These are phyloP conservation scores for Napeogenes sylphis DNA, from an alignment of 2,888 invertebrate genomes.

Conservation along the genomic window DNA sequence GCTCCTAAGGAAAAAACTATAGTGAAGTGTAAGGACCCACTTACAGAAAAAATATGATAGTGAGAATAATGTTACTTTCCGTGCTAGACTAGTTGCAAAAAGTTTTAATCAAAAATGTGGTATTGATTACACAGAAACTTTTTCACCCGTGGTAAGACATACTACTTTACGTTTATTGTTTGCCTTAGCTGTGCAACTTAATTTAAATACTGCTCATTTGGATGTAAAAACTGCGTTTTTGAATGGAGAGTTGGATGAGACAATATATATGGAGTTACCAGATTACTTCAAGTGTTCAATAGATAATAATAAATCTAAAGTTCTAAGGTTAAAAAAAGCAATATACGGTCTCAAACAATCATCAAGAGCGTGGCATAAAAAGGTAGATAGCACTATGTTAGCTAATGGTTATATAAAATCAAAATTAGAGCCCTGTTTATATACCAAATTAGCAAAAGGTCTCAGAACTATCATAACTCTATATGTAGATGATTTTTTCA, in stretches of 20 bases:
- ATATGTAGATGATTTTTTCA: constrained; percentile 10
- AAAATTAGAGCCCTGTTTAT: constrained; percentile 8
- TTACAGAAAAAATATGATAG: constrained; percentile 18
- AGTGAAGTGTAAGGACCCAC: constrained; percentile 22
- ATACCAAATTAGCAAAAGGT: constrained; percentile 2
- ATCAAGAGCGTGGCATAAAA: too few relatives aligned
- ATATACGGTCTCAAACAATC: too few relatives aligned
- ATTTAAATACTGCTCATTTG: too few relatives aligned
- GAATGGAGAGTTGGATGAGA: too few relatives aligned
- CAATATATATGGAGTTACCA: too few relatives aligned
- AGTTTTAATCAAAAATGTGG: constrained; percentile 14
- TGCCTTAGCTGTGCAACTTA: too few relatives aligned
- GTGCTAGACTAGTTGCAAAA: constrained; percentile 19
- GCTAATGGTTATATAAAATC: neutral
- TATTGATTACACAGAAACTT: constrained; percentile 8
- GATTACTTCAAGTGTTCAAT: too few relatives aligned
- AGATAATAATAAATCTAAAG: neutral
- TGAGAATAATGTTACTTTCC: constrained; percentile 24
- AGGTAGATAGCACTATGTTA: too few relatives aligned
- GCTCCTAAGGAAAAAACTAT: constrained; percentile 19
- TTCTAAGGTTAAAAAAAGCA: too few relatives aligned
- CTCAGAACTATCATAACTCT: constrained; percentile 1
- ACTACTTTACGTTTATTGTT: too few relatives aligned
- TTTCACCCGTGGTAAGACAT: too few relatives aligned
- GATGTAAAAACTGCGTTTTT: too few relatives aligned